Evolutionary conservation across 2,797 vertebrate species (phyloP), one percentile per base, ranked within the genome.

Genomic region (Gephyroberyx darwinii): DNA sequence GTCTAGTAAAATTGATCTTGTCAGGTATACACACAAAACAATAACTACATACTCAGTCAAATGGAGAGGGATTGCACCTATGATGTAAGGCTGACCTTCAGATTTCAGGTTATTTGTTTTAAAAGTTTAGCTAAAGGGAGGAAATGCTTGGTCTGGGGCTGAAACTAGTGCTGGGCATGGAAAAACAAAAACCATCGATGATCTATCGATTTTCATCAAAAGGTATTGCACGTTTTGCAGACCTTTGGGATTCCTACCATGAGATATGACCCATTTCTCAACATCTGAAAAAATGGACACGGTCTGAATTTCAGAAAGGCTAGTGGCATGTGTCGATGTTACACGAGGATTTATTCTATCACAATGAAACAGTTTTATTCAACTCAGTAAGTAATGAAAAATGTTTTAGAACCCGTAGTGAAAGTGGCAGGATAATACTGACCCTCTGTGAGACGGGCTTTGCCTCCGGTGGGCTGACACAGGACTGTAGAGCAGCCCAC

Each of bases 391-490:
- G 4, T 17, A 16, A 17, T 1, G 4, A 48, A 17, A 48, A n/a
- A n/a, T n/a, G 0, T 48, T 1, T n/a, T 20, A 53, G 17, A 48
- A 5, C 13, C 41, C 5, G 47, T 8, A 48, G 2, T n/a, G n/a
- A 19, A 20, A 50, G 2, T 9, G n/a, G 54, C 0, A 0, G 22
- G 9, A n/a, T 26, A 1, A 67, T 74, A 91, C 92, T 85, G 76
- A 97, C 97, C 96, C 95, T 99, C 98, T 94, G 97, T 98, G 83
- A 99, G 97, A 84, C 97, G 96, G 51, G 97, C 97, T 93, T 99
- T 99, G 78, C 97, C 98, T 89, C 96, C 96, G n/a, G 96, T 99
- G 51, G 98, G 97, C 91, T 99, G 97, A 88, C 97, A 99, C 80
- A 99, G 83, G 78, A 99, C 95, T 62, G 96, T 98, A n/a, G 97